Base-by-base conservation (phyloP, 2,797 vertebrate genomes). In the Salmo trutta region DNA sequence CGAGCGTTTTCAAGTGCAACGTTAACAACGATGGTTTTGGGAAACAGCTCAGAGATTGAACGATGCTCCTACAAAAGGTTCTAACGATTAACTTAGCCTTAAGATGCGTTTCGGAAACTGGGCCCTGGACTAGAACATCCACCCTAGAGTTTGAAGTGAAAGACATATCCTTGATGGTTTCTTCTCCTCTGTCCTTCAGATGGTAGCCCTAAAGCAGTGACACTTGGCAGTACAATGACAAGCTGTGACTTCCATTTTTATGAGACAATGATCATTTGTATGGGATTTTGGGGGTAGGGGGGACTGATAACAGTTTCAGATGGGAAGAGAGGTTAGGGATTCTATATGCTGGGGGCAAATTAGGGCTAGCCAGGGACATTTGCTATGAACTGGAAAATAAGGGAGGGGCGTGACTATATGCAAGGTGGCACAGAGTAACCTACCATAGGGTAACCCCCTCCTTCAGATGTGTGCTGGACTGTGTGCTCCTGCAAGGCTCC, bases 401-500 rank as follows among this genome's bases (percentile, higher is more conserved):
- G 7, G 54, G 47, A 69, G 71, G 79, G 62, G 29, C 12, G 21
- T 76, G 83, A 94, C 16, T 95, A 97, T 89, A 98, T 93, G 88
- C 97, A 98, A 72, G 97, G 93, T 0, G 96, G 90, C 78, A 97
- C 97, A 1, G 19, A 21, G 56, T 21, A 59, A 59, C 56, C 56
- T 59, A 59, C 56, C 19, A 59, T 59, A 3, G 96, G 93, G 91
- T 97, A 99, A 16, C 95, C 93, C 41, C 95, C 95, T 0, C 96
- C 95, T 66, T 99, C 97, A 0, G 96, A 94, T 0, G 97, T 97
- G 90, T 99, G 98, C 91, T 98, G 97, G 5, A 97, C 95, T 0
- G 97, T 99, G 92, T 99, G 98, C 85, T 99, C 98, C 94, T 99
- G 98, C 86, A 99, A 91, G 64, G 97, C 93, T 8, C 94, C 95